Base-by-base conservation (phyloP, 2,888 invertebrate genomes). In the Ophion ventricosus region DNA sequence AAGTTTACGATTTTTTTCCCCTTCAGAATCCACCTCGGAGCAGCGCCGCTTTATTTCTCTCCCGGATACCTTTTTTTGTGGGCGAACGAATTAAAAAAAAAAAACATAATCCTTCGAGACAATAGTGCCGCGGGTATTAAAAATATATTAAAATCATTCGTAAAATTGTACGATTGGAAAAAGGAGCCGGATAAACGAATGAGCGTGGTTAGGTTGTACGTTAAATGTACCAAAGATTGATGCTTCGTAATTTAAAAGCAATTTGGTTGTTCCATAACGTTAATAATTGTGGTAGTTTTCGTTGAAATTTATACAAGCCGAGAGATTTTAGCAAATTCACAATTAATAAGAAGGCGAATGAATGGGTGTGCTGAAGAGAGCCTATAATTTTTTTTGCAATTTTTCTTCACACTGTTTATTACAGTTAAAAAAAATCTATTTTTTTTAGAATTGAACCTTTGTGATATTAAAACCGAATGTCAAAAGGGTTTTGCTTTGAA, bases 1-100 rank as follows among this genome's bases (percentile, higher is more conserved):
- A 80, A 83, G 83, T 79, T 69, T 5, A 43, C 43, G n/a, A n/a
- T 56, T 43, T 78, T 70, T 76, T 69, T 17, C 20, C 25, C 70
- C 17, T 17, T 43, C 17, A 49, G 17, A 17, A 49, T n/a, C n/a
- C n/a, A n/a, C 49, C 49, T 4, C 17, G 49, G 17, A 49, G 17
- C 43, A 26, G 49, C 20, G 70, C n/a, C 57, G 43, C 43, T 75
- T 54, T 61, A 59, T 70, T 70, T 64, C 20, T 40, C 17, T 56
- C 49, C 14, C 49, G 49, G 49, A 3, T 11, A 20, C n/a, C 10
- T 64, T 64, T 35, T 40, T 72, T 54, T 29, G 64, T 61, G 7
- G n/a, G n/a, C n/a, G n/a, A n/a, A n/a, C n/a, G n/a, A n/a, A n/a
- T n/a, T n/a, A n/a, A n/a, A 29, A 70, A 20, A 54, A 70, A 54